A percentile compares a stretch with the other conserved stretches of the same genome.
Evolutionary conservation across 2,888 invertebrate species (phyloP).

Genomic region (Theretra japonica): DNA sequence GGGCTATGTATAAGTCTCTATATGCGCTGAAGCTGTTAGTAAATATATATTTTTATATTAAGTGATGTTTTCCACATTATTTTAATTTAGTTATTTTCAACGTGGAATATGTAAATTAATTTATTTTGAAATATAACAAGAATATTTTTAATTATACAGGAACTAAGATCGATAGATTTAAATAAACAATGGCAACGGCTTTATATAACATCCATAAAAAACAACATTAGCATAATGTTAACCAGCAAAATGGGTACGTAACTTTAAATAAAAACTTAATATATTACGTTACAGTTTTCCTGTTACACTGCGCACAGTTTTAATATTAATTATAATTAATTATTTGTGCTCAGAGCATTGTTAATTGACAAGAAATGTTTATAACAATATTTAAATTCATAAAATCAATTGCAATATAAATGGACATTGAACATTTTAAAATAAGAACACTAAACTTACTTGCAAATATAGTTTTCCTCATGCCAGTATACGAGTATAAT

Average conservation of each 20-base stretch:
- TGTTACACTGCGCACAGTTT: conserved; percentile 7
- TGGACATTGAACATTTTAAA: background rate
- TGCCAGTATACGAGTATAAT: conserved; percentile 27
- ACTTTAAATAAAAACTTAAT: conserved; percentile 4
- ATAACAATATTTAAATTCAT: conserved; percentile 15
- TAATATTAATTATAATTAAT: conserved; percentile 16
- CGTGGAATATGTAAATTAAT: background rate
- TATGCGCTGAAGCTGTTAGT: background rate
- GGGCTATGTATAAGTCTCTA: no score
- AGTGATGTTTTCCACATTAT: background rate
- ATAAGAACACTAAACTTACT: conserved; percentile 39
- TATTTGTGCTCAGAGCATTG: conserved; percentile 7
- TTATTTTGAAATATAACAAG: background rate
- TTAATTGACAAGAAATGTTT: conserved; percentile 1
- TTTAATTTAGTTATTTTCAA: background rate
- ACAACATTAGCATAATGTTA: conserved; percentile 11
- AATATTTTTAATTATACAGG: conserved; percentile 1
- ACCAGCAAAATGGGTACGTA: background rate
- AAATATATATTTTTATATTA: background rate
- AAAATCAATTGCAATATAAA: background rate
- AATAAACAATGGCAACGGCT: background rate
- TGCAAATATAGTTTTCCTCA: conserved; percentile 45
- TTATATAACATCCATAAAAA: conserved; percentile 12
- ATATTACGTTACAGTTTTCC: background rate
- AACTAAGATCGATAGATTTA: background rate